A percentile compares a stretch with the other conserved stretches of the same genome.
phyloP scores from a whole-genome alignment of 2,888 invertebrate species.

The Cerceris rybyensis region DNA sequence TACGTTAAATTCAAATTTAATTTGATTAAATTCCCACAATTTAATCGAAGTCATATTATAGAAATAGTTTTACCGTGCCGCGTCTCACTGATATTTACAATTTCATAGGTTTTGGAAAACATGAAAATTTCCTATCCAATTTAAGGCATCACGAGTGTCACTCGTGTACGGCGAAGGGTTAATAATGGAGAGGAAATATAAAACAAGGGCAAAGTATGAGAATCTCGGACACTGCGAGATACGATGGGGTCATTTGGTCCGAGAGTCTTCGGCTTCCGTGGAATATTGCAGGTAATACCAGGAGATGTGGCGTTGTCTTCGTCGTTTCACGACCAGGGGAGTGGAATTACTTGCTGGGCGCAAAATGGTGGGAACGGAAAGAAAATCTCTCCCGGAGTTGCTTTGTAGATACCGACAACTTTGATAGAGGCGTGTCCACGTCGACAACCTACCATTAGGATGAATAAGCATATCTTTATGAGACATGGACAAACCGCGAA shows the following conservation, averaged over 20 bases:
- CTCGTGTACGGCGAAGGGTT: too few relatives aligned
- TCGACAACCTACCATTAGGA: conserved; percentile 64
- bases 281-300: conserved; percentile 27
- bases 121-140: too few relatives aligned
- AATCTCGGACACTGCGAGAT: neutral
- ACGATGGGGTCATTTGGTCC: conserved; percentile 12
- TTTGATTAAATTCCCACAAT: too few relatives aligned
- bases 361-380: conserved; percentile 36
- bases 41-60: too few relatives aligned
- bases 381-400: conserved; percentile 35
- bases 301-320: neutral
- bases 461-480: conserved; percentile 66
- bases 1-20: too few relatives aligned
- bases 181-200: too few relatives aligned
- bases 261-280: conserved; percentile 19
- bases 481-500: conserved; percentile 56
- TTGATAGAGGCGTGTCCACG: conserved; percentile 60
- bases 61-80: too few relatives aligned
- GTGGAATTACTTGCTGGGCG: conserved; percentile 24
- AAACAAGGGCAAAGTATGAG: neutral
- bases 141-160: too few relatives aligned
- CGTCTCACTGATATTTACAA: too few relatives aligned
- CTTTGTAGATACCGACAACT: conserved; percentile 61
- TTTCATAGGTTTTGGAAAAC: too few relatives aligned
- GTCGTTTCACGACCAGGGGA: conserved; percentile 10